Evolutionary conservation across 2,888 invertebrate genomes (phyloP), one percentile per base, ranked within the genome.

Genomic region (Bellardia bayeri): DNA sequence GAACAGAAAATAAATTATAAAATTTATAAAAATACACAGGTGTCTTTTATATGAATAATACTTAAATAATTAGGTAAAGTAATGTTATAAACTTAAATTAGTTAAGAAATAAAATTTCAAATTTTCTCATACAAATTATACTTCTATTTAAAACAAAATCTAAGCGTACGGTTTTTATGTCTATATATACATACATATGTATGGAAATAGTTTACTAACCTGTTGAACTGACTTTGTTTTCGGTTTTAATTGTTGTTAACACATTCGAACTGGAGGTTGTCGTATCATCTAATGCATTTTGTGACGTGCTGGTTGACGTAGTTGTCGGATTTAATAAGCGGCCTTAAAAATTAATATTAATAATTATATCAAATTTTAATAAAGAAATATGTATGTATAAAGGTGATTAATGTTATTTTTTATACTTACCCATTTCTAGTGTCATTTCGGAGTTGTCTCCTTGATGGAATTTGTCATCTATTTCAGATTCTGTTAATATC

Each of bases 401-500:
- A 30, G 5, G n/a, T 23, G 7, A 23, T 56, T 23, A 16, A 23
- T n/a, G n/a, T 14, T 14, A 51, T 14, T 56, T 54, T 56, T 33
- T 13, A n/a, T n/a, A 85, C 89, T 89, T 88, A 92, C 93, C 92
- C 93, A 93, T 93, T 90, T 93, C 93, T 54, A 94, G 92, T 74
- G 93, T 91, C 51, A 93, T 93, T 86, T 93, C 93, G 0, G 92
- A 89, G 86, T 91, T 92, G 64, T 93, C 93, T 2, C 90, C 91
- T 82, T 91, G 91, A 30, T 90, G 88, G 89, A 91, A 91, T 89
- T 93, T 91, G 81, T 93, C 93, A 75, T 94, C 93, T 69, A 93
- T 93, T 90, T 93, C 94, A 2, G 93, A 93, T 89, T 94, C 93
- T 37, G 93, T 93, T 83, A 93, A 89, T 81, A 93, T 93, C 88